Conservation (phyloP, 2,888 invertebrate genomes). For the Diaphora mendica region DNA sequence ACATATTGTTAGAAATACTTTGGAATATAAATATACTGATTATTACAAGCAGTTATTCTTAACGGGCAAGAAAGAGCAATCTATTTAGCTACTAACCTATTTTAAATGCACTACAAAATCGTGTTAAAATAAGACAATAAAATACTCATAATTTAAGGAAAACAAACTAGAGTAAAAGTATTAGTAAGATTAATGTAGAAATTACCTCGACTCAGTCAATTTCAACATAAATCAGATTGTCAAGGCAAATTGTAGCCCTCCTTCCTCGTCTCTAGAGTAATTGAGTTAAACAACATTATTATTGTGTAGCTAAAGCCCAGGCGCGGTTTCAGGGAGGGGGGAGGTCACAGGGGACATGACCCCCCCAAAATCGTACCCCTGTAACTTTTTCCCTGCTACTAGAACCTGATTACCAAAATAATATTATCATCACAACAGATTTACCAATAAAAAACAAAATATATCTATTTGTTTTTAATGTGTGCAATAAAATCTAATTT, state of each 20-base stretch:
- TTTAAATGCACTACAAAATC: not conserved
- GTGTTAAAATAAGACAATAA: not conserved
- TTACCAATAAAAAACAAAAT: no score
- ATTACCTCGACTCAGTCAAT: not conserved
- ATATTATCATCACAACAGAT: no score
- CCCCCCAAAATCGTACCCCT: no score
- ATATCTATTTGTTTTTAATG: no score
- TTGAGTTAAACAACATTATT: not conserved
- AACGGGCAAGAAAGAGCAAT: no score
- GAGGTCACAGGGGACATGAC: no score
- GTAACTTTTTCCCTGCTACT: no score
- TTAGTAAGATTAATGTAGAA: not conserved
- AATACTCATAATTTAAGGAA: not conserved
- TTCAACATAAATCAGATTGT: not conserved
- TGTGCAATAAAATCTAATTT: no score
- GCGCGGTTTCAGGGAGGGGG: no score
- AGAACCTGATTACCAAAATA: no score
- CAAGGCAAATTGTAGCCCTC: not conserved
- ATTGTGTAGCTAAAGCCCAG: not conserved
- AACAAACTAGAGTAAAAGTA: not conserved
- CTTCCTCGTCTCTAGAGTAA: not conserved
- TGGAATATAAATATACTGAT: slow-evolving; percentile 17
- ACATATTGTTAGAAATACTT: slow-evolving; percentile 16
- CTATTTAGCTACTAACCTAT: no score
- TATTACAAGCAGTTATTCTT: no score